Conservation (phyloP, 2,888 invertebrate species). For the Drosophila suboccidentalis region DNA sequence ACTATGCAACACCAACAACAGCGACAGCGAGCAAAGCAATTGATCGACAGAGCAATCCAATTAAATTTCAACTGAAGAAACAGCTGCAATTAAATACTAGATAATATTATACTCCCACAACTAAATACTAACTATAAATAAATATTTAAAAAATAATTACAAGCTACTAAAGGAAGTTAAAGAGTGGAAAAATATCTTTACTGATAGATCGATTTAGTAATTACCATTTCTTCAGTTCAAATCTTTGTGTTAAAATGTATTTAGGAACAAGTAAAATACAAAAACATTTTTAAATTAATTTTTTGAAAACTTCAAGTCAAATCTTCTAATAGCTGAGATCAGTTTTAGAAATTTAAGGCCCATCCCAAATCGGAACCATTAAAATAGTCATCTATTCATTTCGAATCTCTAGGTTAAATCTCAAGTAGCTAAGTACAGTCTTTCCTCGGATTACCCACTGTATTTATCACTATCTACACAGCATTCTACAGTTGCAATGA, state of each 20-base stretch:
- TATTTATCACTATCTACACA: conserved; percentile 8
- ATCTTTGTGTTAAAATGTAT: too few species aligned
- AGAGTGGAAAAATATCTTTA: too few species aligned
- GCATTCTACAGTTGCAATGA: conserved; percentile 11
- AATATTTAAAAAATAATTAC: too few species aligned
- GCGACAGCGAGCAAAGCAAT: conserved; percentile 4
- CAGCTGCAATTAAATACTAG: not conserved
- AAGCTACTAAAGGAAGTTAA: too few species aligned
- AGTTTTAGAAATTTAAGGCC: not conserved
- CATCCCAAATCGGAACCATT: not conserved
- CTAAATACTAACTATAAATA: too few species aligned
- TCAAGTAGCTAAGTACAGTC: conserved; percentile 21
- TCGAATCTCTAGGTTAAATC: conserved; percentile 26
- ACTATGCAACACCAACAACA: conserved; percentile 21
- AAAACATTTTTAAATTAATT: too few species aligned
- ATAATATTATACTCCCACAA: not conserved
- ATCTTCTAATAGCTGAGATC: not conserved
- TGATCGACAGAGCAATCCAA: conserved; percentile 41
- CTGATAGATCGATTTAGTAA: too few species aligned
- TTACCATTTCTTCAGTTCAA: too few species aligned
- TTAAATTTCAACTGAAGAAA: conserved; percentile 29
- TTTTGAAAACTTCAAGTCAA: too few species aligned
- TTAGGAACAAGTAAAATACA: too few species aligned
- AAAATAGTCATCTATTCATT: not conserved
- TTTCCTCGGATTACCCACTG: not conserved